These are phyloP conservation scores for Tyto alba DNA, from an alignment of 2,113 vertebrate species.

Conservation along the genomic window DNA sequence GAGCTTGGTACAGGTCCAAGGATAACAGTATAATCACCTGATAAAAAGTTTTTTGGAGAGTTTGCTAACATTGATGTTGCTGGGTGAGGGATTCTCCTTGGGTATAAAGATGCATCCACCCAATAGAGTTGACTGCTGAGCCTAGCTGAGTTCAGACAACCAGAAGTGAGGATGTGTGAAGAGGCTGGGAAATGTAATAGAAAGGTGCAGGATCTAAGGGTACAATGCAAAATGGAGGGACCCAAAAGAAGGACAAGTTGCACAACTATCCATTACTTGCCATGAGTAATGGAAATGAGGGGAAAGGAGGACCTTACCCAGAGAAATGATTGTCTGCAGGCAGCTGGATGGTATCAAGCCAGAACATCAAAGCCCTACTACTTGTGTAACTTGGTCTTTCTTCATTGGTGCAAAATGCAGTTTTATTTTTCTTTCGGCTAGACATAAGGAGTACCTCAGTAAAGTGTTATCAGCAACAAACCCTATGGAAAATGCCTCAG, in stretches of 20 bases:
- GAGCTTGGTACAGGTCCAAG: background rate
- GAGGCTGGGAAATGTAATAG: background rate
- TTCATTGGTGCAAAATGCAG: background rate
- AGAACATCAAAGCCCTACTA: background rate
- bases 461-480: background rate
- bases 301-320: background rate
- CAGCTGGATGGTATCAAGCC: background rate
- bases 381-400: background rate
- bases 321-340: background rate
- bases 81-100: background rate
- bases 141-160: background rate
- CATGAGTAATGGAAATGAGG: background rate
- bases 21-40: background rate
- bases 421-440: background rate
- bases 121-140: background rate
- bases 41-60: background rate
- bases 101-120: background rate
- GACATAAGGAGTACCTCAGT: too few relatives aligned
- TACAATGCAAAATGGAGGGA: background rate
- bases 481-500: background rate
- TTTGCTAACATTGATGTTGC: background rate
- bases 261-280: rapidly evolving
- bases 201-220: too few relatives aligned
- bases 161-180: background rate
- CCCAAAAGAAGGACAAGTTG: background rate